Conservation (phyloP, 2,113 vertebrate species). For the Eulacestoma nigropectus region DNA sequence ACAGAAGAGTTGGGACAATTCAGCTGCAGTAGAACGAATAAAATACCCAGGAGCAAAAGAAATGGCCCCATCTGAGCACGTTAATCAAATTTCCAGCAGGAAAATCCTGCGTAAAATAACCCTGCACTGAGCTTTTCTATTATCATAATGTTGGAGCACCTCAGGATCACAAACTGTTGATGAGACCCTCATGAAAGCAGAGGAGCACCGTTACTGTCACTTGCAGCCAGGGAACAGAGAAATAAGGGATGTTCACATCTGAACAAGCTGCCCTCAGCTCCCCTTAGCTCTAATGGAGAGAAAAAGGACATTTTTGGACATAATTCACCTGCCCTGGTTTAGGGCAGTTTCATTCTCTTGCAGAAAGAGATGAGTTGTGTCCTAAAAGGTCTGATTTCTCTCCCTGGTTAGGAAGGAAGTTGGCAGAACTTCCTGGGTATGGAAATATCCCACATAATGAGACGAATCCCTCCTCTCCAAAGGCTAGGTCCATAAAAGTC, state of each 20-base stretch:
- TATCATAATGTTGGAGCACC: not conserved
- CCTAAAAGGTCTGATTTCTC: not conserved
- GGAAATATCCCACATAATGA: not conserved
- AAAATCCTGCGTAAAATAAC: not conserved
- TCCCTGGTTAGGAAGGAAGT: not conserved
- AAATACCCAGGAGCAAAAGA: not conserved
- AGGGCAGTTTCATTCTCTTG: not conserved
- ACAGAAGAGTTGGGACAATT: no score
- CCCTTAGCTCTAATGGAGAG: not conserved
- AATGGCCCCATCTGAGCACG: not conserved
- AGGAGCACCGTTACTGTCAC: not conserved
- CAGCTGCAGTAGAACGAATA: not conserved
- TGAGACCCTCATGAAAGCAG: not conserved
- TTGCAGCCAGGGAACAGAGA: not conserved
- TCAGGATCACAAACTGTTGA: not conserved
- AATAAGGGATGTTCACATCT: not conserved
- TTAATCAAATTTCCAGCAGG: not conserved
- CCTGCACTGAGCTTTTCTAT: not conserved
- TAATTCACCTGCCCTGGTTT: not conserved
- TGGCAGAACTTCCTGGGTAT: not conserved
- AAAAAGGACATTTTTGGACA: not conserved
- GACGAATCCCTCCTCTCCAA: not conserved
- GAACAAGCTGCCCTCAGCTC: not conserved
- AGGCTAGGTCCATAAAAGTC: not conserved
- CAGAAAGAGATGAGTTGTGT: not conserved